phyloP scores from a whole-genome alignment of 2,797 vertebrate species.

The Gallinago solitaria region DNA sequence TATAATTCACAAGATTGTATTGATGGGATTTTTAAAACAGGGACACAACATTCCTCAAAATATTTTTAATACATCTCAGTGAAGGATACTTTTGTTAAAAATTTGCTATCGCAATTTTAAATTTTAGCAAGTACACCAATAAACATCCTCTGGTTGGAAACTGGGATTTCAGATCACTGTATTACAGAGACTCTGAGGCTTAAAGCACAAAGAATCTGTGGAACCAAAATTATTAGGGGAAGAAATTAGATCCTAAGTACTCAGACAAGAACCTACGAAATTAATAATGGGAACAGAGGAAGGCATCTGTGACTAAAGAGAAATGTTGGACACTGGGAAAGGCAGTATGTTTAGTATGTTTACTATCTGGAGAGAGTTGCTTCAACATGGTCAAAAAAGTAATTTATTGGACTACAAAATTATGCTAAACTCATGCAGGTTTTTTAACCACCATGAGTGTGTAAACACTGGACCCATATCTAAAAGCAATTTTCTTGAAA shows the following conservation, averaged over 20 bases:
- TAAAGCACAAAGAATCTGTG: background rate
- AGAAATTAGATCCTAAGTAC: background rate
- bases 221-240: background rate
- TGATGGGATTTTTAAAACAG: background rate
- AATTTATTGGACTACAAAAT: background rate
- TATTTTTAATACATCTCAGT: background rate
- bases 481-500: background rate
- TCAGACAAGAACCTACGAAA: background rate
- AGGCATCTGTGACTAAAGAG: background rate
- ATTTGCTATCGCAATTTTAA: background rate
- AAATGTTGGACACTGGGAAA: background rate
- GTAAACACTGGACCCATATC: background rate
- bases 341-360: background rate
- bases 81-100: background rate
- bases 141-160: background rate
- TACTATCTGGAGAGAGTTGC: background rate
- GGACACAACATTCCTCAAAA: background rate
- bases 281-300: background rate
- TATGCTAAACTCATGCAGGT: fast-evolving
- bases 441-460: background rate
- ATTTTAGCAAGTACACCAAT: background rate
- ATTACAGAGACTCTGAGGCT: background rate
- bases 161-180: background rate
- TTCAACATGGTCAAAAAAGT: background rate
- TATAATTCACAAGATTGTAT: background rate